Base-by-base conservation (phyloP, 1,140 invertebrate species). In the Cherax quadricarinatus region DNA sequence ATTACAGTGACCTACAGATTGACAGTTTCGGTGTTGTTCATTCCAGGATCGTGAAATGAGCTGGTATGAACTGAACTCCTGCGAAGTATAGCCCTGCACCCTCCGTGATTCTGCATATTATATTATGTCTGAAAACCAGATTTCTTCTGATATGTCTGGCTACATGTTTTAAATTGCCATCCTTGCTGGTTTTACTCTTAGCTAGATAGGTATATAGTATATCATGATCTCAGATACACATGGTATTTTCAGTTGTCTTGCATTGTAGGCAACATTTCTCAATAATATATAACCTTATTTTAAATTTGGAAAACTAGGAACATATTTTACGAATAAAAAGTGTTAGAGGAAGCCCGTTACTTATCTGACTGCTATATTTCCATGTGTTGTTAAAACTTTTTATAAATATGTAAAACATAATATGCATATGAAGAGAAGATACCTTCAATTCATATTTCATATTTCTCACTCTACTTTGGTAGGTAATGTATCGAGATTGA, bases 11-110 rank as follows among this genome's bases (percentile, higher is more conserved):
- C 83, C 84, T 91, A 87, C 83, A 91, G 90, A 91, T 91, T 91
- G 90, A 91, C 90, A 91, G 90, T 91, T 90, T 91, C 90, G 90
- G 90, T 91, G 90, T 91, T 91, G 85, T 91, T 91, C 90, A 91
- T 91, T 91, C 90, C 90, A 91, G 90, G 90, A 91, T 91, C 88
- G 90, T 53, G 90, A 91, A 91, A 91, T 91, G 90, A 91, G 90
- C 90, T 91, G 90, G 90, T 91, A 91, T 86, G 90, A 91, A 91
- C 78, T 84, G 90, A 91, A 86, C 90, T 91, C 73, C 90, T 91
- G 84, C 90, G 90, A 91, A 91, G 90, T 91, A 86, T 91, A 91
- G 90, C 51, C 90, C 90, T 91, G 90, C 90, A 91, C 90, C 90
- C 90, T 91, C 90, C 90, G 86, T 57, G 84, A 91, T 91, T 91